These are phyloP conservation scores for Chelonus formosanus DNA, from an alignment of 2,888 invertebrate genomes.

Conservation along the genomic window DNA sequence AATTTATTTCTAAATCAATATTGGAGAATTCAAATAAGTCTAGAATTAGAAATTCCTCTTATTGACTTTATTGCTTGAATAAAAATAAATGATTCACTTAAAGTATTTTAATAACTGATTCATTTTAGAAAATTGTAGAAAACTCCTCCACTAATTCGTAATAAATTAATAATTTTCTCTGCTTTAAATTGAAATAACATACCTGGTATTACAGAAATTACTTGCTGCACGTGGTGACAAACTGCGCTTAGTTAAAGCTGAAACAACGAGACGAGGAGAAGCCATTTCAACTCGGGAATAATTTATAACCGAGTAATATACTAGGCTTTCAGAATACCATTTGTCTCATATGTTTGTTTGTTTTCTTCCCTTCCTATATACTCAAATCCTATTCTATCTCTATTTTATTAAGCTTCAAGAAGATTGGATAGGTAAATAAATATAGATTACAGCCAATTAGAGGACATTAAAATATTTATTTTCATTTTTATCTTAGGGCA, in stretches of 20 bases:
- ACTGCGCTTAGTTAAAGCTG: conserved; percentile 39
- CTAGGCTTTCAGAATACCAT: not conserved
- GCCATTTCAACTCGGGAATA: conserved; percentile 44
- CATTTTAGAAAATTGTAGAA: no score
- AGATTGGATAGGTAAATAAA: conserved; percentile 7
- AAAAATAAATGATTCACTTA: no score
- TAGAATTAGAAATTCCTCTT: no score
- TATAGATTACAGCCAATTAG: conserved; percentile 31
- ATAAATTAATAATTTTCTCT: no score
- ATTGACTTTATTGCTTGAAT: no score
- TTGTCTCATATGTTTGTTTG: conserved; percentile 6
- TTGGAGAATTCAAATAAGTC: no score
- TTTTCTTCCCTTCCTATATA: conserved; percentile 8
- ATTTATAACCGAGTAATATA: not conserved
- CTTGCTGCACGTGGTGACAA: conserved; percentile 47
- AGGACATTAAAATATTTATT: conserved; percentile 56
- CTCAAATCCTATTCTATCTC: no score
- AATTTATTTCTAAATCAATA: not conserved
- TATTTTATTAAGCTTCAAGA: no score
- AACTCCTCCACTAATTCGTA: no score
- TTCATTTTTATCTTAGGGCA: conserved; percentile 54
- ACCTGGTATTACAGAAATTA: conserved; percentile 44
- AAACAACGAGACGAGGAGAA: conserved; percentile 48
- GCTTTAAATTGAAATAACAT: conserved; percentile 13
- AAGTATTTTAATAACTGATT: no score